A percentile compares a stretch with the other conserved stretches of the same genome.
Evolutionary conservation across 2,113 vertebrate genomes (phyloP).

Genomic region (Phalacrocorax pelagicus): DNA sequence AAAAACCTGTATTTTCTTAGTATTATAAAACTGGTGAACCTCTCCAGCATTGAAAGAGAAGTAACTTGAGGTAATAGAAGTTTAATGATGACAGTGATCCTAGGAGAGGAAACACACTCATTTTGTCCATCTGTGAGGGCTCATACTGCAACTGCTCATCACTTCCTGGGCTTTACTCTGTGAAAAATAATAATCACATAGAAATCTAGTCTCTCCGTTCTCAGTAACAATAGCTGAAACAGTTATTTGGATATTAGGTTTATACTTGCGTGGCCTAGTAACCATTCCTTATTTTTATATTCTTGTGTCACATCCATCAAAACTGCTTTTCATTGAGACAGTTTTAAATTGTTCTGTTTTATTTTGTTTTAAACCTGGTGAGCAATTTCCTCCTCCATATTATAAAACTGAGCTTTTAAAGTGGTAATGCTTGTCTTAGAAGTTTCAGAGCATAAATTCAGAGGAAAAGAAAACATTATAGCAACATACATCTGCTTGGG

Average conservation of each 20-base stretch:
- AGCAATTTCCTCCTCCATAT: neutral
- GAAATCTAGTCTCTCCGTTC: neutral
- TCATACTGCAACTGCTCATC: neutral
- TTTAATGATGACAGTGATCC: neutral
- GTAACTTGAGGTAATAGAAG: neutral
- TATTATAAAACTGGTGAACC: neutral
- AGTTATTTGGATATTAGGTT: neutral
- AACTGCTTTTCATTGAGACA: neutral
- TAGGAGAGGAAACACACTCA: neutral
- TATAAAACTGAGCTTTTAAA: neutral
- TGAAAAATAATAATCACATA: neutral
- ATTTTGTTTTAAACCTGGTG: neutral
- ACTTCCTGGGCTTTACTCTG: neutral
- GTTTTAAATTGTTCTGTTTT: neutral
- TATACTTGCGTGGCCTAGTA: neutral
- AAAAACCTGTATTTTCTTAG: neutral
- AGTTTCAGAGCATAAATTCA: neutral
- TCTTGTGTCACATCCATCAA: neutral
- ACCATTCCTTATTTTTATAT: neutral
- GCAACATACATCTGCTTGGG: neutral
- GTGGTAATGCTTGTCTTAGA: neutral
- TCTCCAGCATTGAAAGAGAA: neutral
- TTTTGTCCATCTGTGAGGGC: neutral
- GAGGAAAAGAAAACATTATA: neutral
- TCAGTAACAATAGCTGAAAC: neutral